These are phyloP conservation scores for Dolomedes plantarius DNA, from an alignment of 2,888 invertebrate genomes.

Conservation along the genomic window DNA sequence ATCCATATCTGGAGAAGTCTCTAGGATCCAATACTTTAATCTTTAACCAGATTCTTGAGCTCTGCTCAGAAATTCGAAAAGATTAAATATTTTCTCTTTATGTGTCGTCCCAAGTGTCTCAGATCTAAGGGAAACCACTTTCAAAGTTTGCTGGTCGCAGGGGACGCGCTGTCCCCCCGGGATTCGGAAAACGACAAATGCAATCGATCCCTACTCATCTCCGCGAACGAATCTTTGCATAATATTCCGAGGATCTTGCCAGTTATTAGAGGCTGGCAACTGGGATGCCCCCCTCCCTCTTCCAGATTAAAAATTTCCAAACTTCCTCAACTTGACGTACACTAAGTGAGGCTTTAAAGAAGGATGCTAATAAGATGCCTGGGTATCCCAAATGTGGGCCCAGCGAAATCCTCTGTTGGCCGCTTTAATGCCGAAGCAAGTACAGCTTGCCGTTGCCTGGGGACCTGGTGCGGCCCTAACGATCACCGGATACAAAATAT, in stretches of 20 bases:
- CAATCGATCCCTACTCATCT: constrained; percentile 60
- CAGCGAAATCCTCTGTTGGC: constrained; percentile 55
- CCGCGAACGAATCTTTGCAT: constrained; percentile 63
- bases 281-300: constrained; percentile 23
- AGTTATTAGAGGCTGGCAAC: constrained; percentile 53
- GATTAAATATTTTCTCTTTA: constrained; percentile 69
- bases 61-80: constrained; percentile 49
- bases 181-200: constrained; percentile 65
- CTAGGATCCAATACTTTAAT: constrained; percentile 56
- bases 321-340: constrained; percentile 65
- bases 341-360: constrained; percentile 66
- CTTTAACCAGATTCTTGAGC: constrained; percentile 43
- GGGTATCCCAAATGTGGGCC: constrained; percentile 50
- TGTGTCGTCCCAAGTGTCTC: constrained; percentile 47
- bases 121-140: constrained; percentile 70
- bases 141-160: constrained; percentile 55
- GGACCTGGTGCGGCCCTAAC: constrained; percentile 37
- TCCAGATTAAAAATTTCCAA: constrained; percentile 70
- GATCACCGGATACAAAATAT: constrained; percentile 53
- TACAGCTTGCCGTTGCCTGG: constrained; percentile 13
- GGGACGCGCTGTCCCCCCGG: constrained; percentile 17
- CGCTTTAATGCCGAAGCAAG: constrained; percentile 65
- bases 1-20: constrained; percentile 33
- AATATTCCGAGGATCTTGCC: constrained; percentile 52
- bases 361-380: constrained; percentile 62